These are phyloP conservation scores for Tipula vernalis DNA, from an alignment of 2,888 invertebrate species.

Conservation along the genomic window DNA sequence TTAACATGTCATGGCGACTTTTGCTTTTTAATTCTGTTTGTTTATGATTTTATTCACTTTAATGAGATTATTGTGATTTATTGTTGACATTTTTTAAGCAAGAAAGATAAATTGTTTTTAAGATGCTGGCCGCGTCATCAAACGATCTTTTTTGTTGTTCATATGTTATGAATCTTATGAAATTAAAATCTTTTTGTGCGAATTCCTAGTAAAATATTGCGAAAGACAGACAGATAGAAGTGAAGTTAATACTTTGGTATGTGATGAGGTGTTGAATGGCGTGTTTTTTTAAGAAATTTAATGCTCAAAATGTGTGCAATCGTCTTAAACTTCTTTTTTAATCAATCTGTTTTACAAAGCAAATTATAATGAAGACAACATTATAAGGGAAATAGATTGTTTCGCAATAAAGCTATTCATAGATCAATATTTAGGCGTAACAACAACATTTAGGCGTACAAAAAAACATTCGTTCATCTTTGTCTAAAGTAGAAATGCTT, in stretches of 20 bases:
- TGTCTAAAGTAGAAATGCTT: no score
- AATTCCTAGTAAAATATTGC: not conserved
- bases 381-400: no score
- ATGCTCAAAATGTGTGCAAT: no score
- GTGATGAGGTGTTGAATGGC: not conserved
- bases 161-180: not conserved
- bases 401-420: no score
- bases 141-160: not conserved
- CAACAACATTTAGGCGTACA: no score
- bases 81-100: not conserved
- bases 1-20: not conserved
- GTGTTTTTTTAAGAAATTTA: not conserved
- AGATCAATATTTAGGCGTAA: no score
- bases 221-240: not conserved
- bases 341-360: no score
- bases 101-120: not conserved
- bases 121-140: not conserved
- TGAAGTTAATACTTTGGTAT: not conserved
- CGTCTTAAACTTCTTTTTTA: no score
- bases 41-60: not conserved
- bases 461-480: no score
- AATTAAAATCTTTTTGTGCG: not conserved
- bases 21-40: not conserved
- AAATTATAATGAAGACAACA: no score
- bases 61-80: not conserved